These are phyloP conservation scores for Epizoanthus stellaris DNA, from an alignment of 92 coral and sea anemone species.

Conservation along the genomic window DNA sequence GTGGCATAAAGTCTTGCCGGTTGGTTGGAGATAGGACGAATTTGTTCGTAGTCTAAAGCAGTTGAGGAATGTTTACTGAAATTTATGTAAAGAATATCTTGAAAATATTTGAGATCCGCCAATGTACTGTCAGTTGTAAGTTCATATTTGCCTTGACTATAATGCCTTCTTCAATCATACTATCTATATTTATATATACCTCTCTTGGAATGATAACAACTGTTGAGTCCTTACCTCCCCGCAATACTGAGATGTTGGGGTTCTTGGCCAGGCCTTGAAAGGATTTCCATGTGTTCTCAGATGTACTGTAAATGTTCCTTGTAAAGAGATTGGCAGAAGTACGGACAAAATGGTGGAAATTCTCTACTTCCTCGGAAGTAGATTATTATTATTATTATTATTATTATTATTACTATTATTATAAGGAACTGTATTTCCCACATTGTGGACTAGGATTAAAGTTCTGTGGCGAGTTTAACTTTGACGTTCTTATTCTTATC, in stretches of 20 bases:
- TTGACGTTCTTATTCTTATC: no score
- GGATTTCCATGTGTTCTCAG: slow-evolving; percentile 15
- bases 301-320: slow-evolving; percentile 7
- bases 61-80: background rate
- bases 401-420: no score
- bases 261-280: background rate
- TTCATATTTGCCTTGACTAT: slow-evolving; percentile 3
- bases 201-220: slow-evolving; percentile 18
- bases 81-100: slow-evolving; percentile 2
- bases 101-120: background rate
- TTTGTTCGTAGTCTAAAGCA: background rate
- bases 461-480: no score
- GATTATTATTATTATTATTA: no score
- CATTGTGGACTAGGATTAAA: background rate
- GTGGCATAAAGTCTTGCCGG: background rate
- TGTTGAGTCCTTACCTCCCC: slow-evolving; percentile 8
- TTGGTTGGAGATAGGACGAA: slow-evolving; percentile 16
- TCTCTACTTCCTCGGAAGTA: slow-evolving; percentile 1
- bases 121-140: background rate
- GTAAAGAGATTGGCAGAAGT: slow-evolving; percentile 10
- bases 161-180: slow-evolving; percentile 11
- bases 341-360: background rate
- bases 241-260: background rate
- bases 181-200: background rate
- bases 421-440: slow-evolving; percentile 1